Percentiles rank a stretch among this genome's conserved stretches.
phyloP scores from a whole-genome alignment of 1,140 invertebrate genomes.

The Eupeodes corollae region DNA sequence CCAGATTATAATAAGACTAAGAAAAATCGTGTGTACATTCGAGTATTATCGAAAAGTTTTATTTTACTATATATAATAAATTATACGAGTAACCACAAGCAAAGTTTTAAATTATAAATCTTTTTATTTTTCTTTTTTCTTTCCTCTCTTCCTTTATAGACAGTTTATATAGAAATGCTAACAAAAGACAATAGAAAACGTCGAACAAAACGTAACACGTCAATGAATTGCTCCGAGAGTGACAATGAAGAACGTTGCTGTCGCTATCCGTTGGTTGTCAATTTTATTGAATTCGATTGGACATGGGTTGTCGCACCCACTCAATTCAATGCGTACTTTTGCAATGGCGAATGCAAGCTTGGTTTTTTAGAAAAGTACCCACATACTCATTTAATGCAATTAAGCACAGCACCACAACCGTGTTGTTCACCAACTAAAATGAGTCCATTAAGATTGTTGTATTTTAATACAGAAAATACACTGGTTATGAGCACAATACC shows the following conservation, averaged over 20 bases:
- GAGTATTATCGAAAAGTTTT: no score
- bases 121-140: background rate
- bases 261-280: constrained; percentile 82
- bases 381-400: constrained; percentile 85
- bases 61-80: background rate
- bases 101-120: no score
- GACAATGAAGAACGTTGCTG: constrained; percentile 70
- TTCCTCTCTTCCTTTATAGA: constrained; percentile 45
- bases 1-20: no score
- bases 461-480: constrained; percentile 79
- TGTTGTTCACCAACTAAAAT: constrained; percentile 84
- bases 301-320: constrained; percentile 97
- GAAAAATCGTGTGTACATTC: no score
- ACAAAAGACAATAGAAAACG: constrained; percentile 49
- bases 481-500: constrained; percentile 80
- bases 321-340: constrained; percentile 92
- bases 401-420: constrained; percentile 59
- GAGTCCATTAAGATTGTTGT: constrained; percentile 83
- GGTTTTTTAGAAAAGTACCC: constrained; percentile 81
- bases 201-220: constrained; percentile 52
- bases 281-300: constrained; percentile 95
- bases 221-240: constrained; percentile 28
- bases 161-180: constrained; percentile 71
- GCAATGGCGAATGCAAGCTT: constrained; percentile 87
- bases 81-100: background rate